Base-by-base conservation (phyloP, 2,888 invertebrate genomes). In the Esperia sulphurella region DNA sequence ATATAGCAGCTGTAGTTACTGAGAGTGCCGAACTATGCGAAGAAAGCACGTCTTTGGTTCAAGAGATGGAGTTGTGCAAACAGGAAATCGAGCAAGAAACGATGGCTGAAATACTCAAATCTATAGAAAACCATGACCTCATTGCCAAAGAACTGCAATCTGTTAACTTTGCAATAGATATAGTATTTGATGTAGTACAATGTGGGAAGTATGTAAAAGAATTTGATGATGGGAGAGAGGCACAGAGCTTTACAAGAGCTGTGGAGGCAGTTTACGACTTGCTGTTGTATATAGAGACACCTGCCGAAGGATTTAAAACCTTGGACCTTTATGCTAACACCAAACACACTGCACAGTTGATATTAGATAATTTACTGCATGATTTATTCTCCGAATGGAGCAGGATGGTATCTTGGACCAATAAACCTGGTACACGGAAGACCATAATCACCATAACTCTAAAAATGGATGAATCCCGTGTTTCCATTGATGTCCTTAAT, bases 21-120 rank as follows among this genome's bases (percentile, higher is more conserved):
- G 90, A 92, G 50, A 91, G 93, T 54, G 63, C 63, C 39, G 71
- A 72, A 33, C 57, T 89, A 45, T 74, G 71, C 53, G 58, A 54
- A n/a, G 80, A 85, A 54, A 71, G 84, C 81, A 53, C 75, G 48
- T 71, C 74, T 29, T 68, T 94, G 43, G 68, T 91, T 0, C 67
- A 80, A 7, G 91, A 93, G 52, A 91, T 94, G 78, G 75, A 86
- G 43, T 63, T 70, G 12, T 87, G 94, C 41, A 85, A 91, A 52
- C 75, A 75, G 29, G 91, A 90, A 54, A 91, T 95, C 52, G 92
- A 94, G 61, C 86, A 91, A 43, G 88, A 91, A 51, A 92, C 92
- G 0, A 91, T 92, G 71, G 84, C 90, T 14, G 92, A 93, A 55
- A 81, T 95, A 38, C 76, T 88, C 2, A 90, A 92, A 49, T 92